Conservation (phyloP, 2,888 invertebrate genomes). For the Epinotia bilunana region DNA sequence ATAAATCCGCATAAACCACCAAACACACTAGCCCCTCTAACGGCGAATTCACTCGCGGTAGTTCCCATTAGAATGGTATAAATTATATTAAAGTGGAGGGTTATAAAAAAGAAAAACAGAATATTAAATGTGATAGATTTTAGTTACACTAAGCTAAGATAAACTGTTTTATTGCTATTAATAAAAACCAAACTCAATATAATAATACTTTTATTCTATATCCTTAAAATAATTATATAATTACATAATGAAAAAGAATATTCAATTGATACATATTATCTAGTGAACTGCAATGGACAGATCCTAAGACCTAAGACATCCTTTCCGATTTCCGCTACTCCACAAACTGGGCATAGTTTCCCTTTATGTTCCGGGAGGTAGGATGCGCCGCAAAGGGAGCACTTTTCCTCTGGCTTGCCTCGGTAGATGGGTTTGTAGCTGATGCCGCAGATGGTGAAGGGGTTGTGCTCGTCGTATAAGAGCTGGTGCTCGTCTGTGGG, state of each 20-base stretch:
- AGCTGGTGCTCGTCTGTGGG: constrained; percentile 94
- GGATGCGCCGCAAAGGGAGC: constrained; percentile 94
- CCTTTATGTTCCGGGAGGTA: constrained; percentile 95
- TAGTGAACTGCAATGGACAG: constrained; percentile 84
- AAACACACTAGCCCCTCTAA: too few relatives aligned
- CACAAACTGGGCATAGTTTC: constrained; percentile 92
- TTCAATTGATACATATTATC: constrained; percentile 58
- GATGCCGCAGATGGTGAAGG: constrained; percentile 96
- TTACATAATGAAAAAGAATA: constrained; percentile 51
- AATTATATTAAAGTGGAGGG: too few relatives aligned
- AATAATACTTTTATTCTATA: constrained; percentile 57
- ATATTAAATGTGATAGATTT: not conserved
- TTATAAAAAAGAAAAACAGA: too few relatives aligned
- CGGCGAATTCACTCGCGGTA: too few relatives aligned
- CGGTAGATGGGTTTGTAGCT: constrained; percentile 97
- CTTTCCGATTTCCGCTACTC: constrained; percentile 96
- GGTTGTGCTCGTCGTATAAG: constrained; percentile 98
- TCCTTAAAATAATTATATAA: constrained; percentile 49
- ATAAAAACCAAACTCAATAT: constrained; percentile 52
- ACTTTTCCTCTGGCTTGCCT: constrained; percentile 97
- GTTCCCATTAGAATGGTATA: too few relatives aligned
- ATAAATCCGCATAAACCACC: too few relatives aligned
- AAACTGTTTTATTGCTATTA: constrained; percentile 44
- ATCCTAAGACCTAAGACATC: constrained; percentile 95
- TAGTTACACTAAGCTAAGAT: constrained; percentile 30